phyloP scores from a whole-genome alignment of 1,140 invertebrate species.

The Drosophila nannoptera region DNA sequence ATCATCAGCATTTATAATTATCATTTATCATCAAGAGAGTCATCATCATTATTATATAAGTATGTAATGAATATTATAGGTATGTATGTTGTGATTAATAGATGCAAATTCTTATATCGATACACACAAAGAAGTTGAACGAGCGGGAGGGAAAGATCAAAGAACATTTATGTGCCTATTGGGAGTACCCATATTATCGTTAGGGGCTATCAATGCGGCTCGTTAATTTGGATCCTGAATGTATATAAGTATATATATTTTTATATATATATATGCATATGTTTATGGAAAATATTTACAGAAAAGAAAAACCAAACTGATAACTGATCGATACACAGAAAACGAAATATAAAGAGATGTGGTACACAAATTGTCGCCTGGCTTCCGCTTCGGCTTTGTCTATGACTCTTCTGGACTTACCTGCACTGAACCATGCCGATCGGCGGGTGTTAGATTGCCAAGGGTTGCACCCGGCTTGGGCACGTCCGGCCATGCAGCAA shows the following conservation, averaged over 20 bases:
- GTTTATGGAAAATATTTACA: slow-evolving; percentile 30
- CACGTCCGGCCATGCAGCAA: slow-evolving; percentile 81
- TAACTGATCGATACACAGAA: slow-evolving; percentile 27
- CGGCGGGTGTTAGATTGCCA: slow-evolving; percentile 91
- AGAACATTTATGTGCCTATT: slow-evolving; percentile 15
- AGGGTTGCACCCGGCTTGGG: slow-evolving; percentile 80
- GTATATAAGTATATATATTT: too few relatives aligned
- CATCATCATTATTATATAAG: slow-evolving; percentile 22
- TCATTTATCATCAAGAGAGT: slow-evolving; percentile 1
- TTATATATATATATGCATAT: too few relatives aligned
- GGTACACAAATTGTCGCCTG: slow-evolving; percentile 22
- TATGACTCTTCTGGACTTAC: slow-evolving; percentile 81
- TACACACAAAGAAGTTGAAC: slow-evolving; percentile 30
- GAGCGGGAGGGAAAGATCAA: slow-evolving; percentile 19
- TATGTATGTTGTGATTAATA: slow-evolving; percentile 3
- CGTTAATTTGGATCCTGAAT: slow-evolving; percentile 3
- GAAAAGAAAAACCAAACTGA: slow-evolving; percentile 21
- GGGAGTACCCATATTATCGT: too few relatives aligned
- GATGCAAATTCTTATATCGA: slow-evolving; percentile 7
- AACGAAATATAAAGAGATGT: slow-evolving; percentile 33
- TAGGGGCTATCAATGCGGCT: not conserved
- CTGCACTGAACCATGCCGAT: slow-evolving; percentile 96
- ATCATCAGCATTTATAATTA: slow-evolving; percentile 39
- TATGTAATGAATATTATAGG: slow-evolving; percentile 8
- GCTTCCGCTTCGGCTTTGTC: slow-evolving; percentile 23